A percentile compares a stretch with the other conserved stretches of the same genome.
These are phyloP conservation scores for Aurelia coerulea DNA, from an alignment of 30 jellyfish, hydroid and myxozoan genomes.

Conservation along the genomic window DNA sequence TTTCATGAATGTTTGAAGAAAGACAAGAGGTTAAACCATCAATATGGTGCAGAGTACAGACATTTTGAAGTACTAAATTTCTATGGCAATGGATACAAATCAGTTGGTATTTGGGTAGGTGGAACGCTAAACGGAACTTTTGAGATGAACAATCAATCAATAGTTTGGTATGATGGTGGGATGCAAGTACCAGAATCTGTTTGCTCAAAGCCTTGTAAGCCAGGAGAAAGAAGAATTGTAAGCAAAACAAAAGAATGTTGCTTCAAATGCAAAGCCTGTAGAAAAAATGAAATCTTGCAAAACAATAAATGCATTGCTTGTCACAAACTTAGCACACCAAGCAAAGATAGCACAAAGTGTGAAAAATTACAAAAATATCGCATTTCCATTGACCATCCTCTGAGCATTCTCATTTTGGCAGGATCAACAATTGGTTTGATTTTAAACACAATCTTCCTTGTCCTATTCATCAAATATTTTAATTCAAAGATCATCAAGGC, in stretches of 20 bases:
- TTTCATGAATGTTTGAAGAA: background rate
- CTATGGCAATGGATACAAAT: background rate
- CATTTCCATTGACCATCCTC: background rate
- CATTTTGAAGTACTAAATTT: conserved; percentile 7
- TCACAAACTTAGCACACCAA: conserved; percentile 19
- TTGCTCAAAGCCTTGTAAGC: conserved; percentile 58
- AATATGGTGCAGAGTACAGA: background rate
- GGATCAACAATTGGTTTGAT: conserved; percentile 36
- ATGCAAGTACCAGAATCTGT: conserved; percentile 5
- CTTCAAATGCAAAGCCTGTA: conserved; percentile 52
- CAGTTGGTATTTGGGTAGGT: background rate
- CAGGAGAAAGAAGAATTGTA: conserved; percentile 7
- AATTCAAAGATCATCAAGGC: conserved; percentile 57
- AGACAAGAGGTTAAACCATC: background rate
- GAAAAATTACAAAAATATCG: conserved; percentile 2
- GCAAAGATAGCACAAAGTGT: conserved; percentile 8
- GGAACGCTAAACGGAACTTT: background rate
- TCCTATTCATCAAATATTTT: conserved; percentile 17
- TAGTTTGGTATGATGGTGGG: conserved; percentile 9
- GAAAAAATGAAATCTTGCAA: conserved; percentile 12
- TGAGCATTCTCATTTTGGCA: conserved; percentile 20
- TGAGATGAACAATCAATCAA: background rate
- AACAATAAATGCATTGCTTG: conserved; percentile 56
- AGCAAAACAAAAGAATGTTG: conserved; percentile 40
- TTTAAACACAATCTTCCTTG: conserved; percentile 20